phyloP scores from a whole-genome alignment of 2,888 invertebrate species.

The Papilio protenor region DNA sequence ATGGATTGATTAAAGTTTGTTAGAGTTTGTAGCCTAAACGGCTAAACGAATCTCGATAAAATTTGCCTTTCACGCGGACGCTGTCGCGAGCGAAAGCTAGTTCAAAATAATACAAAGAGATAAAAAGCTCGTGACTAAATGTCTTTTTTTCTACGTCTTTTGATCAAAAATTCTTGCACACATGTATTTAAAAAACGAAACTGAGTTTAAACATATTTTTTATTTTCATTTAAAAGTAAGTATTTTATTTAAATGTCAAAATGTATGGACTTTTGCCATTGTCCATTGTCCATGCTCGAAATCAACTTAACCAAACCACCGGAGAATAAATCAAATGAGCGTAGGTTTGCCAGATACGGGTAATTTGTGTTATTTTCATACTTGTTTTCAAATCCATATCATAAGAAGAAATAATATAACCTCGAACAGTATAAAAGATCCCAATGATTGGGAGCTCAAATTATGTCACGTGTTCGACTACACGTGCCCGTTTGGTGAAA shows the following conservation, averaged over 20 bases:
- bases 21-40: too few relatives aligned
- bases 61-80: too few relatives aligned
- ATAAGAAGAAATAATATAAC: background rate
- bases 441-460: background rate
- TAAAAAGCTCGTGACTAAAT: too few relatives aligned
- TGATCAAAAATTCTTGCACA: too few relatives aligned
- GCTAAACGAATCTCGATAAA: too few relatives aligned
- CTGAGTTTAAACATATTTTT: too few relatives aligned
- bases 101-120: too few relatives aligned
- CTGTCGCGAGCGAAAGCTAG: too few relatives aligned
- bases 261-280: background rate
- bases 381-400: background rate
- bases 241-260: background rate
- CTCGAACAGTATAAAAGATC: background rate
- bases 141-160: too few relatives aligned
- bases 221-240: too few relatives aligned
- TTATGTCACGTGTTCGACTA: background rate
- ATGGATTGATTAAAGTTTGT: too few relatives aligned
- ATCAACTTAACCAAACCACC: background rate
- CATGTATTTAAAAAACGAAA: too few relatives aligned
- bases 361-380: background rate
- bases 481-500: slow-evolving; percentile 3
- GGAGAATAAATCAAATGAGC: background rate
- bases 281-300: background rate
- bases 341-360: background rate